These are phyloP conservation scores for Bombus soroeensis DNA, from an alignment of 1,140 invertebrate species.

Conservation along the genomic window DNA sequence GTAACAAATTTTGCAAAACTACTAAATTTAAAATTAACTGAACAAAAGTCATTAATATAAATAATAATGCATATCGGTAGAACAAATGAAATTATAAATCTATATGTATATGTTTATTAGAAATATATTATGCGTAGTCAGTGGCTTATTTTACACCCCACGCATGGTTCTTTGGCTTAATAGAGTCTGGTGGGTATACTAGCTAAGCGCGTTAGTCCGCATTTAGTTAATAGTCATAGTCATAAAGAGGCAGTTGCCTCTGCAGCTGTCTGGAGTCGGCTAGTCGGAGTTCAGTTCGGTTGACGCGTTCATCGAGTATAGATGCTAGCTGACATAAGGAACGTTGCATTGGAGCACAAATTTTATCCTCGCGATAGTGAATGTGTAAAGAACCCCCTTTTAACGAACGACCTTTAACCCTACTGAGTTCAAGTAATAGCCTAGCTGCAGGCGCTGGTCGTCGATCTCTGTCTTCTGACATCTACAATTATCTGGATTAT, in stretches of 20 bases:
- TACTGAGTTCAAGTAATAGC: constrained; percentile 34
- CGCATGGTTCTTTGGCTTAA: constrained; percentile 54
- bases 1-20: background rate
- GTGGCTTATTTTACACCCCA: constrained; percentile 55
- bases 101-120: background rate
- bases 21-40: background rate
- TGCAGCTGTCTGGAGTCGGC: constrained; percentile 9
- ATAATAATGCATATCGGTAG: background rate
- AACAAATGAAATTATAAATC: background rate
- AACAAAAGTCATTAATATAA: background rate
- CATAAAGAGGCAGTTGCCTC: constrained; percentile 37
- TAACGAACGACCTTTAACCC: constrained; percentile 53
- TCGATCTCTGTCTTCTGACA: constrained; percentile 41
- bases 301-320: constrained; percentile 40
- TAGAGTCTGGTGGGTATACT: constrained; percentile 20
- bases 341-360: constrained; percentile 25
- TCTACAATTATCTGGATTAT: constrained; percentile 50
- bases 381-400: constrained; percentile 36
- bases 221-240: constrained; percentile 50
- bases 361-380: constrained; percentile 40
- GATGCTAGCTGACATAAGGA: constrained; percentile 10
- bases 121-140: background rate
- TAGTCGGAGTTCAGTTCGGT: constrained; percentile 34
- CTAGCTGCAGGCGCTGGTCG: constrained; percentile 48
- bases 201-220: constrained; percentile 44